Evolutionary conservation across 2,797 vertebrate species (phyloP).

Genomic region (Enoplosus armatus): DNA sequence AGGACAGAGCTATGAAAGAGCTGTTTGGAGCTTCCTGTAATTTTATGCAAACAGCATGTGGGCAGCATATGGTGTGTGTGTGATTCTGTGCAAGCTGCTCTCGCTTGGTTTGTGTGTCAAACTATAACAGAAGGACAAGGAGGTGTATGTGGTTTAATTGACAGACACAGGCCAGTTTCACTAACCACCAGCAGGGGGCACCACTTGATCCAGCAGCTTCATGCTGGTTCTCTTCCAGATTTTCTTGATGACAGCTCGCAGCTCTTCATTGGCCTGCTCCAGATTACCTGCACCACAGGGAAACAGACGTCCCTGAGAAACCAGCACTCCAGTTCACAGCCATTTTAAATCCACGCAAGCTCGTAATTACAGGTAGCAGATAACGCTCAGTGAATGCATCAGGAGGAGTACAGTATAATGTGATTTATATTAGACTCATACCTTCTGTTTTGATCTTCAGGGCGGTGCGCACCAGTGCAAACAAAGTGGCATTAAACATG

Average conservation of each 20-base stretch:
- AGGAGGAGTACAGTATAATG: not conserved
- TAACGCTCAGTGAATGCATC: not conserved
- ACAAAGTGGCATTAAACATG: slow-evolving; percentile 99
- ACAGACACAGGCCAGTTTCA: slow-evolving; percentile 65
- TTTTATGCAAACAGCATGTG: slow-evolving; percentile 46
- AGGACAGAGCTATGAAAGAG: slow-evolving; percentile 16
- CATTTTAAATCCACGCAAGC: slow-evolving; percentile 20
- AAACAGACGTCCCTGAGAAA: slow-evolving; percentile 44
- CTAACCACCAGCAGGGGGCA: slow-evolving; percentile 99
- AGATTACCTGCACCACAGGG: slow-evolving; percentile 90
- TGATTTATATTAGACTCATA: slow-evolving; percentile 63
- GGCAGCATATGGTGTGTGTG: slow-evolving; percentile 44
- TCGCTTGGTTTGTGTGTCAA: slow-evolving; percentile 36
- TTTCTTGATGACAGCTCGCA: slow-evolving; percentile 98
- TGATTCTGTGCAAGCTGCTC: slow-evolving; percentile 39
- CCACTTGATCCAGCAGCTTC: slow-evolving; percentile 99
- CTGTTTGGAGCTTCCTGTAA: slow-evolving; percentile 38
- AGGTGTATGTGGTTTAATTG: slow-evolving; percentile 33
- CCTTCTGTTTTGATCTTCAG: slow-evolving; percentile 99
- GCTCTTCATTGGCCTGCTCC: slow-evolving; percentile 99
- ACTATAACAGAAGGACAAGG: slow-evolving; percentile 18
- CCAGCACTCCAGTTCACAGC: slow-evolving; percentile 22
- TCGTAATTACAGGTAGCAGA: slow-evolving; percentile 10
- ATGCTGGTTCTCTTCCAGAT: slow-evolving; percentile 99
- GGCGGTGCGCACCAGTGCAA: slow-evolving; percentile 97